A percentile compares a stretch with the other conserved stretches of the same genome.
Conservation (phyloP, 2,113 vertebrate species). For the Morone chrysops region DNA sequence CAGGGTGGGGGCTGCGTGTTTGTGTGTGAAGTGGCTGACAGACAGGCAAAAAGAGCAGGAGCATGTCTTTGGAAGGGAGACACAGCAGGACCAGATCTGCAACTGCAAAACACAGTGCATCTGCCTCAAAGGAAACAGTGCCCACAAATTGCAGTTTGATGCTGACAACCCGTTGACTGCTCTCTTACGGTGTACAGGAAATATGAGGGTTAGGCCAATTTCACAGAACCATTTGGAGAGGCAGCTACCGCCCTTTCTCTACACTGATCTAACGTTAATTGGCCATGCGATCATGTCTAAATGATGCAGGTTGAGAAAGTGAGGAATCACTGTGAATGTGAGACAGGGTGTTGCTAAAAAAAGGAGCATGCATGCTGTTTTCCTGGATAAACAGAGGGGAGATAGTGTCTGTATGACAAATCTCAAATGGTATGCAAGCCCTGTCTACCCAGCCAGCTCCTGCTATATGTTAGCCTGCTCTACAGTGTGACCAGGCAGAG, state of each 20-base stretch:
- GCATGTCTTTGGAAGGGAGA: neutral
- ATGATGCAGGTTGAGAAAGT: neutral
- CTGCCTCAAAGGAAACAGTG: conserved; percentile 7
- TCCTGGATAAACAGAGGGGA: neutral
- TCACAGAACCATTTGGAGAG: neutral
- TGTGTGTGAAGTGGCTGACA: conserved; percentile 15
- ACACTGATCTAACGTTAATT: conserved; percentile 2
- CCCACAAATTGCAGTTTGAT: neutral
- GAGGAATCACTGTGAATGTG: conserved; percentile 17
- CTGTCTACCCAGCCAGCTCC: neutral
- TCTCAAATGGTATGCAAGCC: neutral
- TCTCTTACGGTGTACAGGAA: neutral
- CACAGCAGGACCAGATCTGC: neutral
- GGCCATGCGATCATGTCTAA: conserved; percentile 20
- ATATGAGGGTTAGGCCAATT: neutral
- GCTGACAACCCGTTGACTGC: neutral
- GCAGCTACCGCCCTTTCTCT: neutral
- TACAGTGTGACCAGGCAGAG: neutral
- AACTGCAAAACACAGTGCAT: neutral
- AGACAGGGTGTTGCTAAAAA: conserved; percentile 21
- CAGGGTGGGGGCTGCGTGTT: conserved; percentile 21
- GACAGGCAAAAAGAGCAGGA: neutral
- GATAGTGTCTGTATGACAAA: conserved; percentile 1
- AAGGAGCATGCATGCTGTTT: conserved; percentile 17
- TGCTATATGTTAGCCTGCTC: neutral